phyloP scores from a whole-genome alignment of 2,113 vertebrate species.

The Triplophysa rosa region DNA sequence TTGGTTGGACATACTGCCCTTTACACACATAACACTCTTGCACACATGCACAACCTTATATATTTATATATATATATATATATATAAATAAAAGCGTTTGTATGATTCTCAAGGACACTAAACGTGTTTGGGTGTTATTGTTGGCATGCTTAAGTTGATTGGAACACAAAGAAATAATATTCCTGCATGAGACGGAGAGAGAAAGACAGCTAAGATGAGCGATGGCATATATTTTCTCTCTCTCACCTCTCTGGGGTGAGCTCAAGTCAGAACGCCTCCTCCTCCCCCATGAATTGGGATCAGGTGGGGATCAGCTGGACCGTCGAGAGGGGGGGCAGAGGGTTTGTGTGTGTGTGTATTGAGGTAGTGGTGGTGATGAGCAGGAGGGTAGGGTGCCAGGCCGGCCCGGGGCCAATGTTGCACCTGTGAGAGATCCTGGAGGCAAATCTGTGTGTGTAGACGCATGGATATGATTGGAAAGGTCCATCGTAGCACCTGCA shows the following conservation, averaged over 20 bases:
- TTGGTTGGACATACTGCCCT: constrained; percentile 26
- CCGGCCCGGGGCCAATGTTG: constrained; percentile 51
- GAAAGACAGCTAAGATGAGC: constrained; percentile 12
- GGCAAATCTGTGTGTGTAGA: constrained; percentile 37
- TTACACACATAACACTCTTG: constrained; percentile 27
- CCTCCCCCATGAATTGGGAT: constrained; percentile 45
- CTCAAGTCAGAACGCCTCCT: constrained; percentile 30
- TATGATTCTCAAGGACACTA: constrained; percentile 12
- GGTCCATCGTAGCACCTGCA: constrained; percentile 32
- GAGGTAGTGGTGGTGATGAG: constrained; percentile 44
- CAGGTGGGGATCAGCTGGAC: constrained; percentile 58
- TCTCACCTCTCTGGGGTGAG: constrained; percentile 42
- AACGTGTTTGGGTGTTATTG: constrained; percentile 10
- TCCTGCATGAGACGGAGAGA: constrained; percentile 6
- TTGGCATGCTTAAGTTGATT: constrained; percentile 15
- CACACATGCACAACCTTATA: constrained; percentile 14
- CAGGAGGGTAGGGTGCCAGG: constrained; percentile 47
- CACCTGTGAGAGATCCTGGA: constrained; percentile 52
- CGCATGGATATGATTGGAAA: constrained; percentile 43
- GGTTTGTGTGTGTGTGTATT: constrained; percentile 49
- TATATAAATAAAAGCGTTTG: not conserved
- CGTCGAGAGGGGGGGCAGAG: constrained; percentile 18
- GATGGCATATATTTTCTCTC: constrained; percentile 40
- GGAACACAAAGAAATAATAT: constrained; percentile 22
- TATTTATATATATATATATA: not conserved